phyloP scores from a whole-genome alignment of 1,140 invertebrate species.

The Zophobas atratus region DNA sequence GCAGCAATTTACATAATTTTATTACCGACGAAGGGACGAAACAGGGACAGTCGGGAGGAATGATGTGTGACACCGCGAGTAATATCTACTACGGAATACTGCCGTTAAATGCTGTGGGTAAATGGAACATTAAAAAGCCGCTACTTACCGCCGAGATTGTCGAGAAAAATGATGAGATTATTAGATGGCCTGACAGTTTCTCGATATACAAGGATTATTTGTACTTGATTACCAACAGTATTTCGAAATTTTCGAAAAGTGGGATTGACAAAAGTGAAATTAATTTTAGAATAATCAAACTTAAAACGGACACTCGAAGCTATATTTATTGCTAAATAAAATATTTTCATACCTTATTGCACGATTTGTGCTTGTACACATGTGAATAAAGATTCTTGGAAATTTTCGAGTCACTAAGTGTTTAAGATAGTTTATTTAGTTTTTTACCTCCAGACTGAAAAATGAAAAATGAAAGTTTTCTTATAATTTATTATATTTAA shows the following conservation, averaged over 20 bases:
- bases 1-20: constrained; percentile 54
- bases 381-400: neutral
- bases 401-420: too few species aligned
- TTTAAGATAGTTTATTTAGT: too few species aligned
- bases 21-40: constrained; percentile 74
- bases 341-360: neutral
- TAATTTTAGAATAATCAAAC: constrained; percentile 52
- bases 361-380: neutral
- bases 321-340: constrained; percentile 48
- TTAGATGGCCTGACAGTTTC: constrained; percentile 81
- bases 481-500: too few species aligned
- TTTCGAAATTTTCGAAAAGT: constrained; percentile 63
- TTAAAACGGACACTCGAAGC: constrained; percentile 34
- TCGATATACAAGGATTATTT: constrained; percentile 76
- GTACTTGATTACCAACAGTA: constrained; percentile 76
- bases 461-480: too few species aligned
- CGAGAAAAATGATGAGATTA: constrained; percentile 74
- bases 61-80: constrained; percentile 78
- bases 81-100: constrained; percentile 77
- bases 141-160: constrained; percentile 71
- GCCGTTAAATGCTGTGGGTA: constrained; percentile 75
- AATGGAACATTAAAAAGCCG: constrained; percentile 73
- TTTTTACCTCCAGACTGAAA: too few species aligned
- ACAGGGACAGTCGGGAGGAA: constrained; percentile 76
- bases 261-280: constrained; percentile 36